A percentile compares a stretch with the other conserved stretches of the same genome.
These are phyloP conservation scores for Cactoblastis cactorum DNA, from an alignment of 2,888 invertebrate species.

Conservation along the genomic window DNA sequence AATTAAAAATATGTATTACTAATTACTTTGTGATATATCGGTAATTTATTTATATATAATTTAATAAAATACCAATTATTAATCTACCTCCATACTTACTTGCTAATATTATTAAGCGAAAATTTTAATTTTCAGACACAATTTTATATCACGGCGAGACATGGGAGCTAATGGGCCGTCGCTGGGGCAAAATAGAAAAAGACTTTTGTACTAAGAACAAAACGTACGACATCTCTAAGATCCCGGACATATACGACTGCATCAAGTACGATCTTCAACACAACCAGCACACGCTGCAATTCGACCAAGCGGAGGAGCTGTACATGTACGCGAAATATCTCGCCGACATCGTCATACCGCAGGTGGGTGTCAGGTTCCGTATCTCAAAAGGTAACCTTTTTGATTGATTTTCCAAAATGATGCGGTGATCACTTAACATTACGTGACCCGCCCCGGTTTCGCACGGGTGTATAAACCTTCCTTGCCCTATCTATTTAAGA, in stretches of 20 bases:
- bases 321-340: conserved; percentile 98
- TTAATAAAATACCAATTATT: too few relatives aligned
- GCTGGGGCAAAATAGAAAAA: conserved; percentile 99
- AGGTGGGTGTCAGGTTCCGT: conserved; percentile 79
- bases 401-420: too few relatives aligned
- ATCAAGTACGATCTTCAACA: conserved; percentile 99
- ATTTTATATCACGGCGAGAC: conserved; percentile 98
- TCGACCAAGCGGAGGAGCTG: conserved; percentile 93
- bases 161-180: conserved; percentile 98
- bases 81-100: too few relatives aligned
- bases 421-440: too few relatives aligned
- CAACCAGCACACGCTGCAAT: conserved; percentile 96
- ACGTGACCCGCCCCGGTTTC: too few relatives aligned
- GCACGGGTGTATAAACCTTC: too few relatives aligned
- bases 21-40: too few relatives aligned
- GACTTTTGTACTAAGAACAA: conserved; percentile 97
- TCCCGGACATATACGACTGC: conserved; percentile 99
- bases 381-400: too few relatives aligned
- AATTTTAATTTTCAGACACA: conserved; percentile 81
- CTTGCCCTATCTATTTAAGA: too few relatives aligned
- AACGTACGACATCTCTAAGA: conserved; percentile 98
- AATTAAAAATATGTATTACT: too few relatives aligned
- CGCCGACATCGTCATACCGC: conserved; percentile 99
- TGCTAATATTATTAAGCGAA: too few relatives aligned
- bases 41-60: too few relatives aligned